These are phyloP conservation scores for Harpagus bidentatus DNA, from an alignment of 2,113 vertebrate species.

Conservation along the genomic window DNA sequence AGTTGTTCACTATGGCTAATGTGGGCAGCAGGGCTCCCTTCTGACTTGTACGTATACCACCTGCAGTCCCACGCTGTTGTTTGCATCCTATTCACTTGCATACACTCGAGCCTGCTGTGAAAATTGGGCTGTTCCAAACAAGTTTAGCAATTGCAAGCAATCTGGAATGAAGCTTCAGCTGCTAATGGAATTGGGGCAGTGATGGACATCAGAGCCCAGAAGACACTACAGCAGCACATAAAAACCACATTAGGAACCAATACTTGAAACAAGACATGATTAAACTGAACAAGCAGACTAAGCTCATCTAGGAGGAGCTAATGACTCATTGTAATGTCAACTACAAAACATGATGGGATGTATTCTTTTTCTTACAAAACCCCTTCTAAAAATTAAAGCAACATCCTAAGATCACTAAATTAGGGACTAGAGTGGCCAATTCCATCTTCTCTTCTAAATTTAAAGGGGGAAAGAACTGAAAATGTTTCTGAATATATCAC, in stretches of 20 bases:
- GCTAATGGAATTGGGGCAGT: not conserved
- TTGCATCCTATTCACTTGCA: not conserved
- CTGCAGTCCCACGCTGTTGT: not conserved
- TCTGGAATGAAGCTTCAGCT: not conserved
- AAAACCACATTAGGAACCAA: not conserved
- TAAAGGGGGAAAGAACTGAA: not conserved
- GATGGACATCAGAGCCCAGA: not conserved
- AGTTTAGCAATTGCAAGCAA: not conserved
- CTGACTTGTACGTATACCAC: fast-evolving
- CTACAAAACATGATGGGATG: not conserved
- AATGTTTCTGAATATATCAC: not conserved
- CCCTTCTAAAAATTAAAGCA: not conserved
- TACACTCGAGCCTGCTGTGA: not conserved
- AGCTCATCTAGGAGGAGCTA: not conserved
- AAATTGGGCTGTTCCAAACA: not conserved
- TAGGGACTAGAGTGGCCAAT: not conserved
- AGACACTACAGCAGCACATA: not conserved
- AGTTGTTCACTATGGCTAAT: not conserved
- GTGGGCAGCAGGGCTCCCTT: not conserved
- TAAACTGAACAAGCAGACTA: not conserved
- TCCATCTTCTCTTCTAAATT: not conserved
- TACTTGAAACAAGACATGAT: not conserved
- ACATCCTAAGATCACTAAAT: not conserved
- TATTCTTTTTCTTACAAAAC: not conserved
- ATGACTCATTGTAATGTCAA: not conserved